These are phyloP conservation scores for Parasteatoda lunata DNA, from an alignment of 2,888 invertebrate species.

Conservation along the genomic window DNA sequence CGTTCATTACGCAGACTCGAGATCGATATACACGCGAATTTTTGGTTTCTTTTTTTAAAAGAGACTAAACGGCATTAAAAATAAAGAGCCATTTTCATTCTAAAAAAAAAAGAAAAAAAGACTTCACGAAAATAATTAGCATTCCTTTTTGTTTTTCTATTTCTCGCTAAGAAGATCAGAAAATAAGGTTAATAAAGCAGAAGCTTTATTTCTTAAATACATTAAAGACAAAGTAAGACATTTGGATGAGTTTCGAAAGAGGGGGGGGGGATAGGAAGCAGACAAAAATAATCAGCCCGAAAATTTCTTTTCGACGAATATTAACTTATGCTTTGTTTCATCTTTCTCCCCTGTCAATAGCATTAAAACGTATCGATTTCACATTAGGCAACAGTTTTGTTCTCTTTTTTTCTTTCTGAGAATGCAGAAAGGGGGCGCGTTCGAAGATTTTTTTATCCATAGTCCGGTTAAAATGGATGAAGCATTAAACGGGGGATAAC, in stretches of 20 bases:
- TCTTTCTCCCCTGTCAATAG: slow-evolving; percentile 8
- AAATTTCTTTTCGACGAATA: background rate
- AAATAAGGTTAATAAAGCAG: too few species aligned
- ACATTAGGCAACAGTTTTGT: slow-evolving; percentile 33
- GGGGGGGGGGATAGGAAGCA: background rate
- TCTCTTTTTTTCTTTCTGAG: background rate
- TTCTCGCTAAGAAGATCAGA: too few species aligned
- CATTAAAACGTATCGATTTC: slow-evolving; percentile 57
- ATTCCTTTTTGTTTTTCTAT: too few species aligned
- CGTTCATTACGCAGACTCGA: too few species aligned
- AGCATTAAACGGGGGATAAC: background rate
- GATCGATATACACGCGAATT: too few species aligned
- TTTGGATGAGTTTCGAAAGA: background rate
- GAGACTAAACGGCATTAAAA: too few species aligned
- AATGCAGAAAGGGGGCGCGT: background rate
- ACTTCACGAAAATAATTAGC: too few species aligned
- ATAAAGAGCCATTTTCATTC: too few species aligned
- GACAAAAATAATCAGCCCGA: background rate
- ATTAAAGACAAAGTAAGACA: too few species aligned
- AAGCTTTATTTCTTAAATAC: too few species aligned
- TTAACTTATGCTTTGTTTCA: slow-evolving; percentile 22
- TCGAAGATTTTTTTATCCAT: background rate
- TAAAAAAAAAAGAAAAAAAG: too few species aligned
- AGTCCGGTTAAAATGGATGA: background rate
- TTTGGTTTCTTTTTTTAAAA: too few species aligned